phyloP scores from a whole-genome alignment of 2,113 vertebrate species.

The Callithrix jacchus region DNA sequence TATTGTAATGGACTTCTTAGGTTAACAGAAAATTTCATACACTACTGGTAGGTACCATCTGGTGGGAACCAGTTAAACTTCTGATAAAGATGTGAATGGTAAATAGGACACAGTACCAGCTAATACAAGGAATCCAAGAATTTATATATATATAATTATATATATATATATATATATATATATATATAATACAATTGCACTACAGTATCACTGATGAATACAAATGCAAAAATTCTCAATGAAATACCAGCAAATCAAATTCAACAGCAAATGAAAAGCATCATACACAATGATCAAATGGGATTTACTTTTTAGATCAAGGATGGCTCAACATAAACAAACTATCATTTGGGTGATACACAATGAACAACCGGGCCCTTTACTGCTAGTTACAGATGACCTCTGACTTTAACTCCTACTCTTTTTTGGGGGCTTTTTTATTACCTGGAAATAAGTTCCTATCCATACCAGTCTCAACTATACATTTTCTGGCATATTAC shows the following conservation, averaged over 20 bases:
- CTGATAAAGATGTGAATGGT: rapidly evolving
- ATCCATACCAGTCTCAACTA: background rate
- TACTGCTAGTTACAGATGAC: background rate
- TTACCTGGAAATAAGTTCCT: background rate
- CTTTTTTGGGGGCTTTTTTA: background rate
- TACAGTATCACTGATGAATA: background rate
- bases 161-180: background rate
- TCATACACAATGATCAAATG: background rate
- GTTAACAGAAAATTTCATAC: background rate
- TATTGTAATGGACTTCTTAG: background rate
- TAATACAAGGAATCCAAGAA: background rate
- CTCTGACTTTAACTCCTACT: background rate
- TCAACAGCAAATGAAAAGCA: background rate
- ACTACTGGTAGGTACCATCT: background rate
- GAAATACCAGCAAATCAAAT: background rate
- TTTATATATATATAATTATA: background rate
- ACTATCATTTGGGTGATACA: background rate
- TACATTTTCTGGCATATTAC: background rate
- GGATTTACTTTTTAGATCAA: background rate
- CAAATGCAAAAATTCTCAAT: background rate
- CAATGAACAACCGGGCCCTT: background rate
- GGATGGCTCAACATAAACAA: background rate
- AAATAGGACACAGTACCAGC: background rate
- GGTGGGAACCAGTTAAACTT: background rate
- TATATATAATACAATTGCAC: background rate